Evolutionary conservation across 2,888 invertebrate genomes (phyloP).

Genomic region (Pollenia labialis): DNA sequence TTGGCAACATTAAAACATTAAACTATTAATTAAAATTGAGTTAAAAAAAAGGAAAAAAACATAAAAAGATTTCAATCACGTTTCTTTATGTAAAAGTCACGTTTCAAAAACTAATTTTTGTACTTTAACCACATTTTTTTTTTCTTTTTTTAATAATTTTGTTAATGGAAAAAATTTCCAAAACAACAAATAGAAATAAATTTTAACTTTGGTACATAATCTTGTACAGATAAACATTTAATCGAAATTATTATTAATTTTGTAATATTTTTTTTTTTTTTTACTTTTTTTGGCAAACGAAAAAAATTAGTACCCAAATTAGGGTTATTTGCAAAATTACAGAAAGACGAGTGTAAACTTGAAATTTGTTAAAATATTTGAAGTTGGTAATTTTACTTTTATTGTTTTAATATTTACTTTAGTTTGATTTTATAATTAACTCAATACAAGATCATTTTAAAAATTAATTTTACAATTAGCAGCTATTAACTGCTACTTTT

Average conservation of each 20-base stretch:
- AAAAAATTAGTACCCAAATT: slow-evolving; percentile 4
- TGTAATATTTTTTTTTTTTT: neutral
- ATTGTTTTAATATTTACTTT: too few species aligned
- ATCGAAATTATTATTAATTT: slow-evolving; percentile 19
- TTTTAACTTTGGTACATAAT: slow-evolving; percentile 32
- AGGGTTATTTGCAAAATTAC: slow-evolving; percentile 10
- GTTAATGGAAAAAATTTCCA: slow-evolving; percentile 28
- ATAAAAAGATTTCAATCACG: slow-evolving; percentile 57
- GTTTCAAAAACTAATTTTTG: slow-evolving; percentile 49
- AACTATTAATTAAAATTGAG: slow-evolving; percentile 36
- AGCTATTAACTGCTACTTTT: too few species aligned
- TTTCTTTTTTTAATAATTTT: neutral
- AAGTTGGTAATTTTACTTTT: too few species aligned
- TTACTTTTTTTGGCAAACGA: neutral
- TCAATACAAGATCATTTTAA: too few species aligned
- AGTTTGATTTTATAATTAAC: too few species aligned
- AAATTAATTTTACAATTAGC: too few species aligned
- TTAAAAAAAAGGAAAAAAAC: slow-evolving; percentile 8
- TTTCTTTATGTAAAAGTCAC: slow-evolving; percentile 56
- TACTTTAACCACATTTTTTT: slow-evolving; percentile 6
- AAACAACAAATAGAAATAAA: slow-evolving; percentile 27
- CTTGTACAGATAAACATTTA: slow-evolving; percentile 6
- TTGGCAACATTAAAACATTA: slow-evolving; percentile 49
- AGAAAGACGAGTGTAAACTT: too few species aligned
- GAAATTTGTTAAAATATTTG: too few species aligned